Base-by-base conservation (phyloP, 2,797 vertebrate species). In the Pterois miles region DNA sequence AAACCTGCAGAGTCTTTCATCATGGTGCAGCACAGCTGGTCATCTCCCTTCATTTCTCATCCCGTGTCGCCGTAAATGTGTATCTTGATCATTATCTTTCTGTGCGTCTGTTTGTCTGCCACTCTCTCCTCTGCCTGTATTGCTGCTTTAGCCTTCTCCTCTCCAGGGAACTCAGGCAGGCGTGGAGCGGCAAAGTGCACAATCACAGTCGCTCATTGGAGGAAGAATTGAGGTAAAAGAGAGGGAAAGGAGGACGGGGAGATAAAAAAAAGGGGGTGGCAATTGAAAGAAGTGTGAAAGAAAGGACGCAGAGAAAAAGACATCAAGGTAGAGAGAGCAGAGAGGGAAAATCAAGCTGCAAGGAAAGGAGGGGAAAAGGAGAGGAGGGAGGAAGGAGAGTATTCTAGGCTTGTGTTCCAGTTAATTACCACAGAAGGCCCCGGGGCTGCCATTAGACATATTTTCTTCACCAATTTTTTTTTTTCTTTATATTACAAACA, bases 371-470 rank as follows among this genome's bases (percentile, higher is more conserved):
- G 53, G 33, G 18, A 52, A 64, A 63, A 84, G 77, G 36, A 59
- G 74, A 67, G 31, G 40, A 74, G 59, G 82, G 69, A 77, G 79
- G 84, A 82, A 85, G 76, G 76, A 78, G 90, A 65, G 86, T 86
- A 84, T 93, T 93, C 89, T 74, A 85, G 88, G 87, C 90, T 93
- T 93, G 91, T 90, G 91, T 94, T 94, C 90, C 92, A 93, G 84
- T 93, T 94, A 94, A 94, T 94, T 93, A 91, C 90, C 92, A 88
- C 89, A 82, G 84, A 87, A 89, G 83, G 90, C 92, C 93, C 91
- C 60, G 78, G 74, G 91, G 93, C 93, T 92, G 90, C 91, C 91
- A 89, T 93, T 94, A 94, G 90, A 93, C 92, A 93, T 92, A 93
- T 93, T 94, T 94, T 93, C 88, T 91, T 93, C 92, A 92, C 87